Percentiles rank a stretch among this genome's conserved stretches.
Evolutionary conservation across 2,888 invertebrate species (phyloP).

Genomic region (Entomobrya proxima): DNA sequence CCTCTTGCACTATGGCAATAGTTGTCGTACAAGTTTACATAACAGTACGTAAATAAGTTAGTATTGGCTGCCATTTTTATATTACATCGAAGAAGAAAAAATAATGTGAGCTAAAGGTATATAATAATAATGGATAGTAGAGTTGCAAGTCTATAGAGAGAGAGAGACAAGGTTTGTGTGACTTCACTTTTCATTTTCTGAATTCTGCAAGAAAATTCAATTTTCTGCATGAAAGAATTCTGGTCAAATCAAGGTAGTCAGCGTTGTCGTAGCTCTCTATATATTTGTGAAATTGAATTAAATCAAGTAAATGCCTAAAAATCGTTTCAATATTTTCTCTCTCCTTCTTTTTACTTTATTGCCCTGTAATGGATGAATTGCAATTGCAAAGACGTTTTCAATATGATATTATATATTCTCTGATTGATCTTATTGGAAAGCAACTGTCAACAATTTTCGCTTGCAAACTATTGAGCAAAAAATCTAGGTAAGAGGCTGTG

Average conservation of each 20-base stretch:
- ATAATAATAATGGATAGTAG: neutral
- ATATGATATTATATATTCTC: conserved; percentile 20
- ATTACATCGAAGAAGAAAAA: neutral
- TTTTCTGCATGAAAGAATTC: conserved; percentile 67
- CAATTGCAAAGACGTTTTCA: neutral
- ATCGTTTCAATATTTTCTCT: conserved; percentile 52
- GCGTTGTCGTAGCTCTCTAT: conserved; percentile 54
- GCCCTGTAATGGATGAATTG: conserved; percentile 15
- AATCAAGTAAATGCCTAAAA: conserved; percentile 56
- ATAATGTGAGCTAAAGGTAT: neutral
- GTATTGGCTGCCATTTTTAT: neutral
- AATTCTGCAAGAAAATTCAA: conserved; percentile 71
- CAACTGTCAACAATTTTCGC: conserved; percentile 9
- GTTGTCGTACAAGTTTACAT: conserved; percentile 24
- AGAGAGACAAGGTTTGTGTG: too few relatives aligned
- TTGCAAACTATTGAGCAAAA: neutral
- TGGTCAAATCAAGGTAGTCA: conserved; percentile 69
- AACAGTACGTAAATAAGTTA: neutral
- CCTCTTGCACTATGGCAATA: too few relatives aligned
- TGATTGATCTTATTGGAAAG: conserved; percentile 13
- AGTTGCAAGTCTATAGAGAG: neutral
- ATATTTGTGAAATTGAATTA: conserved; percentile 65
- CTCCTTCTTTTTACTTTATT: conserved; percentile 28
- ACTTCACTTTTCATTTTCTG: conserved; percentile 69
- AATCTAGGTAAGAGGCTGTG: too few relatives aligned